Conservation (phyloP, 2,113 vertebrate genomes). For the Plotosus lineatus region DNA sequence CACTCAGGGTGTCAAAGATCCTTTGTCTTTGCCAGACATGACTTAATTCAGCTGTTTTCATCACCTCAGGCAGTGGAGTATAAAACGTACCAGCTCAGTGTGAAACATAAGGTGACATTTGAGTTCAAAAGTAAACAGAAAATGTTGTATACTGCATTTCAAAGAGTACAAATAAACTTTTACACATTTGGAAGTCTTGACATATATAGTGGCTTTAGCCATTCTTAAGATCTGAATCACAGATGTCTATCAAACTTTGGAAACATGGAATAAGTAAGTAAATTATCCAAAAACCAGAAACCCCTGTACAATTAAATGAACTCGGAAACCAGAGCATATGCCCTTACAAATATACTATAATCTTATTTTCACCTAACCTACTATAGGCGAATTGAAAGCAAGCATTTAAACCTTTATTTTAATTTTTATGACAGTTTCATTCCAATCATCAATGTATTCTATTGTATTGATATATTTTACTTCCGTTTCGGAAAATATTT, state of each 20-base stretch:
- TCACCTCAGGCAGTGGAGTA: conserved; percentile 2
- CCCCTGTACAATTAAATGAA: too few relatives aligned
- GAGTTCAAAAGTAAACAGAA: neutral
- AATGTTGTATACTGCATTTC: neutral
- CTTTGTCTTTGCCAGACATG: conserved; percentile 38
- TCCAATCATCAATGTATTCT: too few relatives aligned
- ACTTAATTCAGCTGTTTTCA: conserved; percentile 29
- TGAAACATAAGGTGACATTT: conserved; percentile 1
- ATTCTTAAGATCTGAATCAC: neutral
- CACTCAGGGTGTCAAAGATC: conserved; percentile 8
- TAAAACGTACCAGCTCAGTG: neutral
- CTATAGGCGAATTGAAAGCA: too few relatives aligned
- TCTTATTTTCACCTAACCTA: too few relatives aligned
- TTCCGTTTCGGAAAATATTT: too few relatives aligned
- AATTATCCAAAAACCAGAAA: neutral
- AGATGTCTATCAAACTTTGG: neutral
- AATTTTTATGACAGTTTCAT: too few relatives aligned
- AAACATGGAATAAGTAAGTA: neutral
- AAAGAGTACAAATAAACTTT: neutral
- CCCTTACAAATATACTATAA: too few relatives aligned
- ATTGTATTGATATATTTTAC: too few relatives aligned
- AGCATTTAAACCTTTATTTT: too few relatives aligned
- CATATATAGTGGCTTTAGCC: neutral
- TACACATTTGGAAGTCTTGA: neutral
- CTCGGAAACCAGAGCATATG: too few relatives aligned